Base-by-base conservation (phyloP, 1,140 invertebrate species). In the Drosophila willistoni region DNA sequence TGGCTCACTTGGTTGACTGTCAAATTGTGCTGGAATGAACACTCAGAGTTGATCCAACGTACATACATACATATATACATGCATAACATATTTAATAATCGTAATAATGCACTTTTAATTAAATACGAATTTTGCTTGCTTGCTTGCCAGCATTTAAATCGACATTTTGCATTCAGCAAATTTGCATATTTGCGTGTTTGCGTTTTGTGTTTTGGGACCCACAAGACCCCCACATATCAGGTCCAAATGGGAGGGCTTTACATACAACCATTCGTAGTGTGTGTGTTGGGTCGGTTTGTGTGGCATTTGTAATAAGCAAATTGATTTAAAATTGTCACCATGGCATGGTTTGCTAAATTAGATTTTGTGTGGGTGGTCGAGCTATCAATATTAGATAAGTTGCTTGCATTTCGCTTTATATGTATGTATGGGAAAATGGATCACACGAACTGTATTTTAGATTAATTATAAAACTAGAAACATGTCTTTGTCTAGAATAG, bases 71-170 rank as follows among this genome's bases (percentile, higher is more conserved):
- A 29, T 29, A 29, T 29, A 3, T 29, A 29, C 6, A 7, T 29
- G 6, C 29, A 71, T 65, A 71, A 74, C 74, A 78, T 86, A 57
- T 68, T 73, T 81, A 83, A 87, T 83, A 80, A 62, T 80, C 77
- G 64, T 84, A 74, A 89, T 87, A 87, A 84, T 78, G 81, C 80
- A 87, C 80, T 89, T 87, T 89, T 89, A 89, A 87, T 87, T 87
- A 89, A 87, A 87, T 80, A 73, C 73, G 64, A 67, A 74, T 61
- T 73, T 70, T 70, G 39, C 60, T 33, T 47, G 39, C 60, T 33
- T 47, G 60, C 6, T 14, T 54, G 41, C 34, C 13, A 41, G 56
- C 71, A 68, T 73, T 73, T 70, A 68, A 77, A 79, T 86, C 72
- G 68, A 72, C 81, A 85, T 81, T 80, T 80, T 71, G 56, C 64